Evolutionary conservation across 2,113 vertebrate species (phyloP).

Genomic region (Mustela lutreola): DNA sequence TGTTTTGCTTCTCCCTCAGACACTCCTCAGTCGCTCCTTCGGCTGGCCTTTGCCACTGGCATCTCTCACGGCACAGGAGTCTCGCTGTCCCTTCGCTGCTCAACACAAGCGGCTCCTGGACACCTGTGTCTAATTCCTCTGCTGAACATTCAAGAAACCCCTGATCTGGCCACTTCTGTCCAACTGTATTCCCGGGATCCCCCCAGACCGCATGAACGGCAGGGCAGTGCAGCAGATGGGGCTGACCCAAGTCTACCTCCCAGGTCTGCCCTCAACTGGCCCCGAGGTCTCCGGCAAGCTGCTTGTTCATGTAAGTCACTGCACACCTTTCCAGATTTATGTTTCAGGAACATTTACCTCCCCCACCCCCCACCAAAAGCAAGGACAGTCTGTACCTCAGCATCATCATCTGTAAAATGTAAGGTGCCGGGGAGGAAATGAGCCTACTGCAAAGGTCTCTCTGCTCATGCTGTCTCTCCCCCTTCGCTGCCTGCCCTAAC

Average conservation of each 20-base stretch:
- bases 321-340: neutral
- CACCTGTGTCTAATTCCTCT: rapidly evolving
- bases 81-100: neutral
- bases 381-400: neutral
- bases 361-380: neutral
- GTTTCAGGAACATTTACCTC: neutral
- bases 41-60: neutral
- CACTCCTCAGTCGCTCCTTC: neutral
- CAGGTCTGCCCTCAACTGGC: neutral
- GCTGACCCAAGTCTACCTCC: rapidly evolving
- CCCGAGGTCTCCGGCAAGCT: neutral
- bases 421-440: rapidly evolving
- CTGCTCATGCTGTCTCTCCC: neutral
- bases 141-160: neutral
- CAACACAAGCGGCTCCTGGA: neutral
- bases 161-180: neutral
- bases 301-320: neutral
- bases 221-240: rapidly evolving
- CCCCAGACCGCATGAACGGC: neutral
- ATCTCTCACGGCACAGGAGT: neutral
- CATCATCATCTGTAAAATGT: neutral
- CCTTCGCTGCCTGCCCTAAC: neutral
- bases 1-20: neutral
- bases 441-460: neutral
- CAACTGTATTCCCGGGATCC: neutral